Percentiles rank a stretch among this genome's conserved stretches.
Conservation (phyloP, 2,113 vertebrate species). For the Neogale vison region DNA sequence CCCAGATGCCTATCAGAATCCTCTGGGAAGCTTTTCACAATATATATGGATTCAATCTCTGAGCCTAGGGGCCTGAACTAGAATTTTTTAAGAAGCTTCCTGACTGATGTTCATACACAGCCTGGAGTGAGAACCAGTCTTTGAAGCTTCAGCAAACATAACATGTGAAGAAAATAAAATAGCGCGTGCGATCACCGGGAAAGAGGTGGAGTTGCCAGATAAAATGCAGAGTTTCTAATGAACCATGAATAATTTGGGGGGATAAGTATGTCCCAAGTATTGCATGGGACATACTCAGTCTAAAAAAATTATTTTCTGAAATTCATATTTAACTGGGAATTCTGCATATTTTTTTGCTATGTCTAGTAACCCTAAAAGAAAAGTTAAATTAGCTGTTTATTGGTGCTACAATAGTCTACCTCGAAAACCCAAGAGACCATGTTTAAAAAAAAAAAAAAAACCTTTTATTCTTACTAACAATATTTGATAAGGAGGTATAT, state of each 20-base stretch:
- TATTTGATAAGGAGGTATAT: slow-evolving; percentile 18
- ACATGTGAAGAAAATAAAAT: slow-evolving; percentile 32
- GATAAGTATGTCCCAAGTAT: not conserved
- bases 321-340: slow-evolving; percentile 16
- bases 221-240: slow-evolving; percentile 30
- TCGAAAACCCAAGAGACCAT: not conserved
- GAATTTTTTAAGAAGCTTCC: not conserved
- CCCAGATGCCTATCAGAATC: not conserved
- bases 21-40: slow-evolving; percentile 26
- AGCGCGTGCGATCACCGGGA: not conserved
- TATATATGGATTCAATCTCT: not conserved
- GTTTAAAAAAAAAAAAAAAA: not conserved
- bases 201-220: not conserved
- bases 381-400: not conserved
- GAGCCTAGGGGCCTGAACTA: not conserved
- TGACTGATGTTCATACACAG: not conserved
- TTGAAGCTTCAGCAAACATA: slow-evolving; percentile 19
- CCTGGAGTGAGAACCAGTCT: not conserved
- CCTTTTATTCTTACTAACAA: slow-evolving; percentile 12
- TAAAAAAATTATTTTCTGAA: slow-evolving; percentile 16
- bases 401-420: slow-evolving; percentile 30
- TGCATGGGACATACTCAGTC: not conserved
- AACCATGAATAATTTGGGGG: not conserved
- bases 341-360: slow-evolving; percentile 29
- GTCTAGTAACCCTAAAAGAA: slow-evolving; percentile 25